Base-by-base conservation (phyloP, 2,888 invertebrate species). In the Idaea biselata region DNA sequence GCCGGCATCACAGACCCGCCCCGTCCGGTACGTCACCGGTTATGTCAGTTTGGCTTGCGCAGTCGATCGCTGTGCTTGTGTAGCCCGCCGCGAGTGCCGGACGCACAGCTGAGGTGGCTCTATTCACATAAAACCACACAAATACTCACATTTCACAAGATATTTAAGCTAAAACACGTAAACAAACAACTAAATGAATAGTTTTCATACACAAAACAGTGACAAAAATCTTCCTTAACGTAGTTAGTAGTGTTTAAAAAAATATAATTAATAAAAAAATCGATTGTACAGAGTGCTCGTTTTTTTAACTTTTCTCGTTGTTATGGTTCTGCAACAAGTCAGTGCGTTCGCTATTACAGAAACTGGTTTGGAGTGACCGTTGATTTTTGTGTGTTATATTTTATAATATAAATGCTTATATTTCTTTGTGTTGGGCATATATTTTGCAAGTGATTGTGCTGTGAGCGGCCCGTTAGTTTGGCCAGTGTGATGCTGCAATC, bases 301-400 rank as follows among this genome's bases (percentile, higher is more conserved):
- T 85, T 83, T 73, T 76, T 82, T 80, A 82, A 83, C 82, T 84
- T 81, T 79, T 76, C 76, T 80, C 78, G 76, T 78, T 78, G 81
- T 76, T 75, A 79, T 80, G 80, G 83, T 87, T 89, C 88, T 88
- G 85, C 89, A 86, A 89, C 84, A 88, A 88, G n/a, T n/a, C n/a
- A n/a, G 86, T 87, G 85, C 81, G 75, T 72, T 77, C 79, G 79
- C 81, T 83, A 77, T 76, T 75, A 71, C 73, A 73, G 78, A 79
- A 88, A 91, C 89, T 79, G 86, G 91, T 90, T 91, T 82, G 78
- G 68, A 76, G 76, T 79, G 79, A 84, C 88, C 87, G 87, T 88
- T 88, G 83, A 76, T 82, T 86, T 86, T 87, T 86, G 87, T 86
- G 85, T 87, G 83, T 83, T 76, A 25, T 25, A 25, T 25, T 80